Base-by-base conservation (phyloP, 2,888 invertebrate species). In the Helicoverpa assulta region DNA sequence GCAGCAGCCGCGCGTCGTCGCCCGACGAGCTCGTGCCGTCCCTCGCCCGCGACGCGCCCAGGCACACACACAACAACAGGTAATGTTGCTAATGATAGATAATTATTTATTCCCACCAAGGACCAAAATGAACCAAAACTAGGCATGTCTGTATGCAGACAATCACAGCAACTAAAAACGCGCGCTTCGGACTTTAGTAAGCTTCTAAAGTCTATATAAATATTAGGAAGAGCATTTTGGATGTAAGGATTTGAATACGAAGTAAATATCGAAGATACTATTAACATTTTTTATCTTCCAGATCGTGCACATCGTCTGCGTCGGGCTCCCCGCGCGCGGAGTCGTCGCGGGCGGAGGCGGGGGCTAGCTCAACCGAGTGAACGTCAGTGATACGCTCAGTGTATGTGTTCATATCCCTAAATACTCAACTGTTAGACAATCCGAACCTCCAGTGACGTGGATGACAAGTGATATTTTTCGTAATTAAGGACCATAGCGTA, bases 1-100 rank as follows among this genome's bases (percentile, higher is more conserved):
- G 96, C 87, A 96, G 96, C 91, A 96, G 96, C 86, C 96, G 97
- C 84, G 96, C 97, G 19, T 96, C 97, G 2, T 96, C 97, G 26
- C 97, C 97, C 50, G 96, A 97, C 91, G 96, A 97, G 89, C 95
- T 96, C 79, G 96, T 96, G 84, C 96, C 97, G 2, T 94, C 96
- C 73, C 90, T 96, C 47, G 78, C 81, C 54, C 77, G 59, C 68
- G 75, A 77, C 77, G 1, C 59, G 1, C 73, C 72, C 5, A 33
- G 63, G 0, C 62, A 47, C 12, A 62, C 73, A 50, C 72, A 74
- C 55, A 37, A 62, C 16, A 65, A 71, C 82, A 88, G 88, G 88
- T 88, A 74, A 47, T 16, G 2, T 33, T 61, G 19, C 7, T 21
- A 55, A 19, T 37, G 59, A 26, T 26, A 26, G 26, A 43, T 55